Evolutionary conservation across 2,797 vertebrate species (phyloP).

Genomic region (Hippopotamyrus pictus): DNA sequence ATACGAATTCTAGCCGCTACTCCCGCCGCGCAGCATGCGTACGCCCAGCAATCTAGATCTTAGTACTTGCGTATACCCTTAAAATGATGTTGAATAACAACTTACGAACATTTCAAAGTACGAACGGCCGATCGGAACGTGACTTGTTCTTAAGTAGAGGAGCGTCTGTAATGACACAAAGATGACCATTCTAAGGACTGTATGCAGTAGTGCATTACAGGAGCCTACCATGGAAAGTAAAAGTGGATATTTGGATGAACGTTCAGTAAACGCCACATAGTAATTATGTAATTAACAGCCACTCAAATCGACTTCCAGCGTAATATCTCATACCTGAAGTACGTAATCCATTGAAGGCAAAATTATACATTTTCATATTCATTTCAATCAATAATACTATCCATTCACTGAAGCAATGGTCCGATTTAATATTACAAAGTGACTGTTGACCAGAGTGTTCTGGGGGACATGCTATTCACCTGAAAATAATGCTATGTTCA

Average conservation of each 20-base stretch:
- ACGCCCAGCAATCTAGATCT: too few species aligned
- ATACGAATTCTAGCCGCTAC: neutral
- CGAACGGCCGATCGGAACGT: too few species aligned
- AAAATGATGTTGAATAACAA: too few species aligned
- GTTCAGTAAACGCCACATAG: neutral
- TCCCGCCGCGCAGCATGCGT: neutral
- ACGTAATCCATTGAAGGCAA: neutral
- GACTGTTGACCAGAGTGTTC: neutral
- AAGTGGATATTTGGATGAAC: neutral
- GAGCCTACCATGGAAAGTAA: neutral
- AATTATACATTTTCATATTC: neutral
- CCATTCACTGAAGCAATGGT: neutral
- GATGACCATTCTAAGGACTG: neutral
- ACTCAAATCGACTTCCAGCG: neutral
- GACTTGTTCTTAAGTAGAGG: neutral
- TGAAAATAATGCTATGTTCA: neutral
- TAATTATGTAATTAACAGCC: neutral
- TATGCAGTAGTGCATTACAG: neutral
- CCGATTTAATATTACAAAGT: neutral
- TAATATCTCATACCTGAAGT: neutral
- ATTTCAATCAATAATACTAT: slow-evolving; percentile 2
- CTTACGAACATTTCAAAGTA: too few species aligned
- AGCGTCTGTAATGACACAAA: neutral
- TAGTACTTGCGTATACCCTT: too few species aligned
- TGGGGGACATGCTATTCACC: neutral